Conservation (phyloP, 2,888 invertebrate species). For the Netelia virgata region DNA sequence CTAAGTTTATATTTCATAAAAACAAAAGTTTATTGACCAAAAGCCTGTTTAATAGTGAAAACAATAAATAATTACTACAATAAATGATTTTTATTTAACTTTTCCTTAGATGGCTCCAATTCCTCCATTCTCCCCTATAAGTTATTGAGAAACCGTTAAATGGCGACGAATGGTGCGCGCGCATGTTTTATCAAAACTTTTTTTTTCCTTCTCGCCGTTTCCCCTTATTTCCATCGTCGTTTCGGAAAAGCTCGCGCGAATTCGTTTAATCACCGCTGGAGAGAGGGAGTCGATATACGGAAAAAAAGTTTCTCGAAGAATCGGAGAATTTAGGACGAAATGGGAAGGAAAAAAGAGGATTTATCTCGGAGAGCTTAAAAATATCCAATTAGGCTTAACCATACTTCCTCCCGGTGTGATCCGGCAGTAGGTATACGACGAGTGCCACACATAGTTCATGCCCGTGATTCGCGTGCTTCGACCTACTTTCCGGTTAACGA, state of each 20-base stretch:
- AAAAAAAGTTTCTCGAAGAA: conserved; percentile 33
- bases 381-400: conserved; percentile 71
- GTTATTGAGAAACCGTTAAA: too few species aligned
- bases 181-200: too few species aligned
- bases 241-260: conserved; percentile 15
- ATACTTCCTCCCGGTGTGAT: conserved; percentile 12
- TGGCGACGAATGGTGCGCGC: too few species aligned
- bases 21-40: too few species aligned
- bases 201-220: not conserved
- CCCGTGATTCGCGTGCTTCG: conserved; percentile 46
- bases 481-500: conserved; percentile 66
- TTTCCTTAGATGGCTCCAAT: too few species aligned
- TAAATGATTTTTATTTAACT: too few species aligned
- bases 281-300: conserved; percentile 11
- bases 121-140: too few species aligned
- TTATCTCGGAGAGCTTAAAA: conserved; percentile 59
- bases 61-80: too few species aligned
- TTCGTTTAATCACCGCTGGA: conserved; percentile 40
- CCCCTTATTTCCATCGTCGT: not conserved
- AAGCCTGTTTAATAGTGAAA: too few species aligned
- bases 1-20: too few species aligned
- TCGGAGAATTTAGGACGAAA: conserved; percentile 8
- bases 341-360: conserved; percentile 22
- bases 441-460: conserved; percentile 9
- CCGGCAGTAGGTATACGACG: not conserved